Evolutionary conservation across 2,113 vertebrate species (phyloP).

Genomic region (Dasypus novemcinctus): DNA sequence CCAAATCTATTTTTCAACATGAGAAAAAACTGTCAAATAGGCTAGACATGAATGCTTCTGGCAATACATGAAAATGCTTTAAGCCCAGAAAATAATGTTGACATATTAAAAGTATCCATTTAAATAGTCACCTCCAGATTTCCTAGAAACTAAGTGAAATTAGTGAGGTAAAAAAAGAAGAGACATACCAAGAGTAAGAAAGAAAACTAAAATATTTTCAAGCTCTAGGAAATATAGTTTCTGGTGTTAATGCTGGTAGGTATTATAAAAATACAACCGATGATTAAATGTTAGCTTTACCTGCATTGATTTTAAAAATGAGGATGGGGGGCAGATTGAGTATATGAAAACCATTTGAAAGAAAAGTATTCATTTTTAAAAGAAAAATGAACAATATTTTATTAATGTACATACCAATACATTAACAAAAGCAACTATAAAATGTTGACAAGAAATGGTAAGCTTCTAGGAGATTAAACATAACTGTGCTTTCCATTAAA

Average conservation of each 20-base stretch:
- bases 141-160: constrained; percentile 61
- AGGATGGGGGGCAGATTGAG: not conserved
- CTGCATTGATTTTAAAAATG: not conserved
- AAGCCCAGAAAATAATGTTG: constrained; percentile 43
- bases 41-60: constrained; percentile 56
- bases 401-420: not conserved
- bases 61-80: constrained; percentile 33
- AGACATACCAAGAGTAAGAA: not conserved
- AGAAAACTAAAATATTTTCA: not conserved
- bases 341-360: not conserved
- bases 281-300: not conserved
- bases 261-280: not conserved
- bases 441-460: not conserved
- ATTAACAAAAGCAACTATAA: constrained; percentile 6
- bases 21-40: constrained; percentile 60
- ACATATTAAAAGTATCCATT: constrained; percentile 57
- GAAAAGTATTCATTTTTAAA: not conserved
- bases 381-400: not conserved
- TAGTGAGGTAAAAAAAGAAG: not conserved
- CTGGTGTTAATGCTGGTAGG: not conserved
- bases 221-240: not conserved
- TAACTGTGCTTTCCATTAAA: constrained; percentile 23
- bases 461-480: not conserved
- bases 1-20: constrained; percentile 60
- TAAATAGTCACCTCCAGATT: constrained; percentile 37